Percentiles rank a stretch among this genome's conserved stretches.
Evolutionary conservation across 2,113 vertebrate species (phyloP).

Genomic region (Piaya cayana): DNA sequence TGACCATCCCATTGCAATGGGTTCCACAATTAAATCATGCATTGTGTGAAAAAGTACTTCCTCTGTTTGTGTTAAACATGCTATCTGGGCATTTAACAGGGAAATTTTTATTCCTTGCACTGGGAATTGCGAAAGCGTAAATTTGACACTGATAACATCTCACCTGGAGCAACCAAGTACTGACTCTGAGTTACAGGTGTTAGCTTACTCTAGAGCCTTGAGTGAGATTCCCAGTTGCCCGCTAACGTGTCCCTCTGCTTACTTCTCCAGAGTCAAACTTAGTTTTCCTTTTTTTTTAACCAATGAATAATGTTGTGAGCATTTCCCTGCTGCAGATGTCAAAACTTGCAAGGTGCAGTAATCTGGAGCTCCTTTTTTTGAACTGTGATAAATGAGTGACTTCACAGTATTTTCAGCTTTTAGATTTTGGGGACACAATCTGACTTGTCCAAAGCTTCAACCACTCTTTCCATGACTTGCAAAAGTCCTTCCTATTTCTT

Average conservation of each 20-base stretch:
- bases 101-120: conserved; percentile 1
- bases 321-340: neutral
- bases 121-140: conserved; percentile 17
- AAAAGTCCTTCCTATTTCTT: conserved; percentile 1
- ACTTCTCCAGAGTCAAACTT: neutral
- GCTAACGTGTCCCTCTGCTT: neutral
- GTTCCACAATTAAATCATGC: conserved; percentile 59
- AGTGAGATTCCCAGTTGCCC: neutral
- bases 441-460: conserved; percentile 8
- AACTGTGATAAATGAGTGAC: neutral
- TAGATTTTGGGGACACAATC: neutral
- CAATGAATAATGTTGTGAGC: neutral
- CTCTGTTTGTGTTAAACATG: conserved; percentile 61
- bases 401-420: neutral
- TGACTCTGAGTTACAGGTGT: neutral
- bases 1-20: conserved; percentile 63
- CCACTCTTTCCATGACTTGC: neutral
- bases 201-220: neutral
- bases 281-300: neutral
- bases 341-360: neutral
- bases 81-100: conserved; percentile 9
- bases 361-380: neutral
- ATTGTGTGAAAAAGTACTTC: conserved; percentile 67
- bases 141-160: neutral
- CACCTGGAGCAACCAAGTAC: neutral